A percentile compares a stretch with the other conserved stretches of the same genome.
These are phyloP conservation scores for Eira barbara DNA, from an alignment of 2,113 vertebrate genomes.

Conservation along the genomic window DNA sequence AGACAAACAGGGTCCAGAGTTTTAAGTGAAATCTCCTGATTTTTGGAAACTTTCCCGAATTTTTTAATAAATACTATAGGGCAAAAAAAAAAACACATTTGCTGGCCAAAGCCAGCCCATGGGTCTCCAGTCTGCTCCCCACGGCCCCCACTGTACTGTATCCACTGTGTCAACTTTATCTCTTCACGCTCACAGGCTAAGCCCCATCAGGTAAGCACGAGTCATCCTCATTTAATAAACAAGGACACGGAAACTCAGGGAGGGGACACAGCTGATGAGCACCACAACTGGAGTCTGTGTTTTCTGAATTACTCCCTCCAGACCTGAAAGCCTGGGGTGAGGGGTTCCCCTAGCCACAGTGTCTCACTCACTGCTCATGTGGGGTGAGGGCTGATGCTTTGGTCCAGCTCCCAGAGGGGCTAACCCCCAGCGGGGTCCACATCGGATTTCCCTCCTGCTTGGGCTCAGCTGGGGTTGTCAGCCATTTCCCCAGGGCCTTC, in stretches of 20 bases:
- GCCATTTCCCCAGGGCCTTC: constrained; percentile 14
- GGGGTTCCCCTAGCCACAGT: rapidly evolving
- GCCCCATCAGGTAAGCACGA: background rate
- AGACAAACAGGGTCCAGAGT: background rate
- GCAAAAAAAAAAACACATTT: background rate
- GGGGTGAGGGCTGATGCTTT: background rate
- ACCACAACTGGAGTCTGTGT: background rate
- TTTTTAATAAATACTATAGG: background rate
- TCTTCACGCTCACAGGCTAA: background rate
- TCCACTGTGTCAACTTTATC: background rate
- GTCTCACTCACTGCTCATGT: background rate
- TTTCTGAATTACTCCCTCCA: background rate
- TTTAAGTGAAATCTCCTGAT: background rate
- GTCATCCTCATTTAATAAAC: background rate
- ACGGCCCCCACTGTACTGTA: background rate
- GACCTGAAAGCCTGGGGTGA: background rate
- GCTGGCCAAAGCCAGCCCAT: background rate
- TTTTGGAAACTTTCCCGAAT: background rate
- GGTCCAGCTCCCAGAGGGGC: background rate
- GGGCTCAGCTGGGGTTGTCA: constrained; percentile 51
- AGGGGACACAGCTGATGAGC: background rate
- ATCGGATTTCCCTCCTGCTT: background rate
- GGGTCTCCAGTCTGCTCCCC: background rate
- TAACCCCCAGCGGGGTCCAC: background rate
- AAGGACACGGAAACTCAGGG: background rate